Evolutionary conservation across 2,113 vertebrate genomes (phyloP).

Genomic region (Syngnathus floridae): DNA sequence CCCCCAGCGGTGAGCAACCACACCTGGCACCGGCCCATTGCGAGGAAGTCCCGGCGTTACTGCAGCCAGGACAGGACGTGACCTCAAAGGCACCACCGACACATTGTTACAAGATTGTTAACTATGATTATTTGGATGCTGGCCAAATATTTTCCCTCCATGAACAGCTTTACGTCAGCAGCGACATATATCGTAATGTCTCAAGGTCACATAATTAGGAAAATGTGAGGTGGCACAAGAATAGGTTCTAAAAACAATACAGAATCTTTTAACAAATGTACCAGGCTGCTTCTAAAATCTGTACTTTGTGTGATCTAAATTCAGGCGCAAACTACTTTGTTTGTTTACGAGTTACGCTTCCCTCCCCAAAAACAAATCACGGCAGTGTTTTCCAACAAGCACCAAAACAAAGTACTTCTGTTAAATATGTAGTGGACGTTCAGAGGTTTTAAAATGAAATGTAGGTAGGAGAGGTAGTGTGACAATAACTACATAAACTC

Average conservation of each 20-base stretch:
- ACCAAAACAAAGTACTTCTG: neutral
- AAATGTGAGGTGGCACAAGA: neutral
- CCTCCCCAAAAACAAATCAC: neutral
- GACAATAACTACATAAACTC: neutral
- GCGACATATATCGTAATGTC: neutral
- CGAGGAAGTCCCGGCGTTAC: conserved; percentile 38
- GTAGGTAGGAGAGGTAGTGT: neutral
- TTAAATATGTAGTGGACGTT: neutral
- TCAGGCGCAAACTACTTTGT: neutral
- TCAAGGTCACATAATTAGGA: neutral
- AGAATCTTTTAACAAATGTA: neutral
- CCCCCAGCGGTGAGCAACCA: conserved; percentile 44
- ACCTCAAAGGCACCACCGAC: conserved; percentile 15
- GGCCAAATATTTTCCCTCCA: conserved; percentile 11
- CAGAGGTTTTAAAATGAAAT: neutral
- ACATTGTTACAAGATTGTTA: conserved; percentile 32
- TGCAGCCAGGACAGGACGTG: conserved; percentile 17
- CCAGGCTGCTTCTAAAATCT: neutral
- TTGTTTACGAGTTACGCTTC: neutral
- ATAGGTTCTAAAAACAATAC: neutral
- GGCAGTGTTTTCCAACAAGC: neutral
- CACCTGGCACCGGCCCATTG: conserved; percentile 41
- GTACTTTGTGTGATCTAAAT: neutral
- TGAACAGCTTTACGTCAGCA: neutral
- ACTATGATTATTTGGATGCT: conserved; percentile 22